Evolutionary conservation across 1,140 invertebrate genomes (phyloP).

Genomic region (Ceratoteleas bidentatus): DNA sequence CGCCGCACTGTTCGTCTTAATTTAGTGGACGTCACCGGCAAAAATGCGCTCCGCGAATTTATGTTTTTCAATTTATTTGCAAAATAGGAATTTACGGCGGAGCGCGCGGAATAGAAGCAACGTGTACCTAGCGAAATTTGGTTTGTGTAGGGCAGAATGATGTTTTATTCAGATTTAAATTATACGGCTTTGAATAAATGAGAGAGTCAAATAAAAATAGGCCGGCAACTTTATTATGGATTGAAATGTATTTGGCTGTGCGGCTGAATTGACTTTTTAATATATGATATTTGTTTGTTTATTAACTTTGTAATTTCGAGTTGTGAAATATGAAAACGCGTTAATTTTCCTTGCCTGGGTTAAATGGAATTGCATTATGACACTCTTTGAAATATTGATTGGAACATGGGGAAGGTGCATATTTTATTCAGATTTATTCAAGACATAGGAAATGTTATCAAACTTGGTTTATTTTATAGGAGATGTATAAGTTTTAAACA

Average conservation of each 20-base stretch:
- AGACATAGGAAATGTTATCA: too few relatives aligned
- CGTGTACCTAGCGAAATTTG: constrained; percentile 22
- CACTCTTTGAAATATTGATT: too few relatives aligned
- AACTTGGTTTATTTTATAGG: too few relatives aligned
- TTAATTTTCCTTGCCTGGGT: too few relatives aligned
- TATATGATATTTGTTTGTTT: not conserved
- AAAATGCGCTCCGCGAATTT: constrained; percentile 44
- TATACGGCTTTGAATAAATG: constrained; percentile 34
- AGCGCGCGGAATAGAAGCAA: constrained; percentile 16
- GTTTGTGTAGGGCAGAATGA: constrained; percentile 21
- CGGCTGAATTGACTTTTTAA: not conserved
- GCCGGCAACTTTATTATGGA: constrained; percentile 16
- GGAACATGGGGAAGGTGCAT: too few relatives aligned
- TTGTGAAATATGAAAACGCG: too few relatives aligned
- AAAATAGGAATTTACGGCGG: constrained; percentile 46
- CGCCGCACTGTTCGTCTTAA: constrained; percentile 47
- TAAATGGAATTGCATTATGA: too few relatives aligned
- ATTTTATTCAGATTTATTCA: too few relatives aligned
- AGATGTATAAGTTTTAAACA: too few relatives aligned
- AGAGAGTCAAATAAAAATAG: constrained; percentile 18
- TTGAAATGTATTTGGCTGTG: constrained; percentile 14
- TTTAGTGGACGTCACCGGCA: constrained; percentile 44
- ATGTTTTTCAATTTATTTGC: constrained; percentile 66
- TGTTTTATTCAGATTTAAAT: constrained; percentile 49
- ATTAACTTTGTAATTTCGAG: not conserved